Conservation (phyloP, 2,888 invertebrate genomes). For the Ferrisia virgata region DNA sequence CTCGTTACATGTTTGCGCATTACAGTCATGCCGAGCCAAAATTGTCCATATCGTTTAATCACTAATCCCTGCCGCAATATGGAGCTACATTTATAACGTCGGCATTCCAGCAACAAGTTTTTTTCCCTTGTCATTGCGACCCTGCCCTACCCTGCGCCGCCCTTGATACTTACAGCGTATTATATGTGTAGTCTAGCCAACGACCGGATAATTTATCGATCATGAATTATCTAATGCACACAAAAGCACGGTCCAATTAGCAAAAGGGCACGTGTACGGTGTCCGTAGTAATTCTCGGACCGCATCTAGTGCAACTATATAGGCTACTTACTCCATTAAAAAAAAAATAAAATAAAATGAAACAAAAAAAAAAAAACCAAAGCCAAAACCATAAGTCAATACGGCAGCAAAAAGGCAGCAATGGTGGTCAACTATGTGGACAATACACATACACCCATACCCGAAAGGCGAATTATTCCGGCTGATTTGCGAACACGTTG, state of each 20-base stretch:
- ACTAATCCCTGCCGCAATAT: background rate
- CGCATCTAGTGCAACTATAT: too few species aligned
- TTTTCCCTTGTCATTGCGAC: background rate
- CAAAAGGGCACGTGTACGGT: constrained; percentile 21
- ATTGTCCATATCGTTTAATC: constrained; percentile 24
- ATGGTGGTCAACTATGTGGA: background rate
- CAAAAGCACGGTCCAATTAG: constrained; percentile 21
- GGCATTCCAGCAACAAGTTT: constrained; percentile 23
- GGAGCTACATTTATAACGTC: background rate
- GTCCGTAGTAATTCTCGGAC: background rate
- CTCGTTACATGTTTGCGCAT: background rate
- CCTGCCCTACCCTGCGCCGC: background rate
- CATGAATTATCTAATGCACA: constrained; percentile 39
- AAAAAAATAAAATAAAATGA: too few species aligned
- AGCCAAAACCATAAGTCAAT: constrained; percentile 37
- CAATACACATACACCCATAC: constrained; percentile 42
- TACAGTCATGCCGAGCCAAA: too few species aligned
- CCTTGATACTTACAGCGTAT: background rate
- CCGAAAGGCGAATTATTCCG: constrained; percentile 13
- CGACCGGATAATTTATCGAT: constrained; percentile 27
- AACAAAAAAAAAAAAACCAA: too few species aligned
- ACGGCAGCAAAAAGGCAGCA: background rate
- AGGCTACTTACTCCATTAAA: too few species aligned
- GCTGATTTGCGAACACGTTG: too few species aligned
- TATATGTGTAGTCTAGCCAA: background rate